phyloP scores from a whole-genome alignment of 23 tunicate genomes.

The Phallusia fumigata region DNA sequence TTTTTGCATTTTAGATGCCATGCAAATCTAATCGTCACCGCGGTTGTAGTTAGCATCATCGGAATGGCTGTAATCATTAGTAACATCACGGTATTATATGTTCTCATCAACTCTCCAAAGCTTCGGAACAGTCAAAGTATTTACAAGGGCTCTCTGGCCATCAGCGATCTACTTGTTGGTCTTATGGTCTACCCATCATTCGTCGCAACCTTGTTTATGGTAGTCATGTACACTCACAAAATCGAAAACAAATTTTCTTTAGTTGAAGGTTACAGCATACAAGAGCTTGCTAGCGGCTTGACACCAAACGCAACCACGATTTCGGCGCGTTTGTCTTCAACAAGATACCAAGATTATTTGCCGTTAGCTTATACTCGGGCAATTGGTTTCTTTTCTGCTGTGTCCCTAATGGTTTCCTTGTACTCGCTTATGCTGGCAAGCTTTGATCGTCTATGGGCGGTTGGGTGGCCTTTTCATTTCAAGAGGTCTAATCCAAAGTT shows the following conservation, averaged over 20 bases:
- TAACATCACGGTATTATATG: conserved; percentile 28
- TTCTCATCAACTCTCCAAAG: conserved; percentile 21
- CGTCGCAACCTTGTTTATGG: conserved; percentile 5
- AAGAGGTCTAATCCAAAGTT: conserved; percentile 10
- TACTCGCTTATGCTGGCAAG: conserved; percentile 68
- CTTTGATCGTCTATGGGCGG: conserved; percentile 46
- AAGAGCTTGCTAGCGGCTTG: conserved; percentile 2
- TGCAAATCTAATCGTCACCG: conserved; percentile 21
- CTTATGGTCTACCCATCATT: conserved; percentile 44
- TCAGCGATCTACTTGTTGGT: conserved; percentile 50
- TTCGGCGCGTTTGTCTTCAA: background rate
- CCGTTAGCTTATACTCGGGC: background rate
- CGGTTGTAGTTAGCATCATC: conserved; percentile 36
- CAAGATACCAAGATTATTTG: background rate
- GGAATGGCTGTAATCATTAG: conserved; percentile 24
- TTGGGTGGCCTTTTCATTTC: conserved; percentile 30
- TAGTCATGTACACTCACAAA: conserved; percentile 19
- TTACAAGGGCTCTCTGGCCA: conserved; percentile 47
- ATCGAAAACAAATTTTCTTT: conserved; percentile 19
- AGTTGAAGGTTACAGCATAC: conserved; percentile 9
- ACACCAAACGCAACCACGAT: conserved; percentile 14
- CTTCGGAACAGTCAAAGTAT: conserved; percentile 51
- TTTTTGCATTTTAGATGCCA: conserved; percentile 73
- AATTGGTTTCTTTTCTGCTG: conserved; percentile 48
- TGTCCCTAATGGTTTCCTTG: conserved; percentile 39